These are phyloP conservation scores for Philotrypesis tridentata DNA, from an alignment of 1,140 invertebrate species.

Conservation along the genomic window DNA sequence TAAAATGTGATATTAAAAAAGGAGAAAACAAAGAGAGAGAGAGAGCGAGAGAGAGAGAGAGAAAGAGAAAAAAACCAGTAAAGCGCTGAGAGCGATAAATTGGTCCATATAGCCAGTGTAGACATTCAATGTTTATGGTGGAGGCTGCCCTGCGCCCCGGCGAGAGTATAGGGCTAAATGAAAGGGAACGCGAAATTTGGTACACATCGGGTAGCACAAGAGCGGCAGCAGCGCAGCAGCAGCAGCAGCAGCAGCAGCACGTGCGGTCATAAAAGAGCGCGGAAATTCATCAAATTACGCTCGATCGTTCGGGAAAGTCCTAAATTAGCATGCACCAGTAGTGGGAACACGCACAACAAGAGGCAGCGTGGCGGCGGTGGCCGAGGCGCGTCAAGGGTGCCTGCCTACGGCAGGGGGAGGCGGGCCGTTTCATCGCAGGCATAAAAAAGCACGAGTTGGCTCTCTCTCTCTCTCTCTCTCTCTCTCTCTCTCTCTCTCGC, in stretches of 20 bases:
- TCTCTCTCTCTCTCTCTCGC: too few species aligned
- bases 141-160: too few species aligned
- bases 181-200: conserved; percentile 8
- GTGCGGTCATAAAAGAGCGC: not conserved
- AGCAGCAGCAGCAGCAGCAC: not conserved
- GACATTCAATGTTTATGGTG: not conserved
- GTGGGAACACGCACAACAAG: conserved; percentile 1
- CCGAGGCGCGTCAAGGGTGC: not conserved
- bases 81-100: not conserved
- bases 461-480: not conserved
- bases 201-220: not conserved
- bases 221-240: too few species aligned
- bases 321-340: conserved; percentile 8
- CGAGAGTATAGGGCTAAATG: not conserved
- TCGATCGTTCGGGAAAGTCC: conserved; percentile 8
- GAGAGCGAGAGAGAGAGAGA: too few species aligned
- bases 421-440: not conserved
- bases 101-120: not conserved
- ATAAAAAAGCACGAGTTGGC: not conserved
- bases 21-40: too few species aligned
- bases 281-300: conserved; percentile 12
- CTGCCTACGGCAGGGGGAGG: not conserved
- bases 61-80: too few species aligned
- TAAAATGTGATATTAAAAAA: too few species aligned
- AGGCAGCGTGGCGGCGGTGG: not conserved